phyloP scores from a whole-genome alignment of 2,797 vertebrate species.

The Cottoperca gobio region DNA sequence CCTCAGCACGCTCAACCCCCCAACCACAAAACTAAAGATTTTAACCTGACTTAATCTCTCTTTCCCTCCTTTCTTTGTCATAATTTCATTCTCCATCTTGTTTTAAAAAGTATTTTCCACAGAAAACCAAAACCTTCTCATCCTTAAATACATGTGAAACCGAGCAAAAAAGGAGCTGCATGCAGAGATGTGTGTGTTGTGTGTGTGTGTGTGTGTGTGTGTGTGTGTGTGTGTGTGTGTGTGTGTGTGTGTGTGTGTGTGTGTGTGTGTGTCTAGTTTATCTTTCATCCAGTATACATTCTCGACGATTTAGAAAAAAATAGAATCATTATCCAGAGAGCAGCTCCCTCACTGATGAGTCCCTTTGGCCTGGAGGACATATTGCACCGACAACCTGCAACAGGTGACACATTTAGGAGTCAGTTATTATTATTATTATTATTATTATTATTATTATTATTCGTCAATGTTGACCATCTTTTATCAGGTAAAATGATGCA shows the following conservation, averaged over 20 bases:
- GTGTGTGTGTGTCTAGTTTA: slow-evolving; percentile 24
- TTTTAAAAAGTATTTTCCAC: slow-evolving; percentile 26
- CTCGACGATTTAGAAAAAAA: slow-evolving; percentile 71
- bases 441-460: no score
- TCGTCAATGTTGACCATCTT: neutral
- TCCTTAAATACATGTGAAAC: slow-evolving; percentile 43
- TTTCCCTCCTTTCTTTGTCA: neutral
- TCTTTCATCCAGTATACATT: slow-evolving; percentile 70
- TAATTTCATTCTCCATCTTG: neutral
- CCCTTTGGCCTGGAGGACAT: slow-evolving; percentile 48
- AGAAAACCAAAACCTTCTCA: slow-evolving; percentile 37
- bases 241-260: slow-evolving; percentile 29
- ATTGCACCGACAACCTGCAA: slow-evolving; percentile 67
- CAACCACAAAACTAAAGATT: slow-evolving; percentile 10
- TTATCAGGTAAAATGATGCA: neutral
- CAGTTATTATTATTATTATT: no score
- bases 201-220: slow-evolving; percentile 37
- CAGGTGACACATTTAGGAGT: slow-evolving; percentile 24
- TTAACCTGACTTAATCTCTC: neutral
- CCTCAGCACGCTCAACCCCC: neutral
- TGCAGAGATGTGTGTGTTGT: slow-evolving; percentile 41
- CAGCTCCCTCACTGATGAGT: slow-evolving; percentile 61
- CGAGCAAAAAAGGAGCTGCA: slow-evolving; percentile 51
- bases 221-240: slow-evolving; percentile 25
- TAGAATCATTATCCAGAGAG: slow-evolving; percentile 65